Conservation (phyloP, 92 coral and sea anemone species). For the Pocillopora grandis region DNA sequence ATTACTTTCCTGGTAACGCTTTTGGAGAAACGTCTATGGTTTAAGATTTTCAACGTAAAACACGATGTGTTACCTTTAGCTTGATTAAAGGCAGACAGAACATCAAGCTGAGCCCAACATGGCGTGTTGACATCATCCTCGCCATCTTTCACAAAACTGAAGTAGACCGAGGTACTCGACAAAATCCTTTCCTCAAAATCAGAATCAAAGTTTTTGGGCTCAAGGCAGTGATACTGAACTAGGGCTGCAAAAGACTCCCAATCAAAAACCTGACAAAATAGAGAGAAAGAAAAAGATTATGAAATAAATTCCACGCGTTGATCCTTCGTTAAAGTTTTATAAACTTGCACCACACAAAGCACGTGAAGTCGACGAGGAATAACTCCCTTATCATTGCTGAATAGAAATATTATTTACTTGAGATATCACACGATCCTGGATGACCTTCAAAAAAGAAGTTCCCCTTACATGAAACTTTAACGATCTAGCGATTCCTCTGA, state of each 20-base stretch:
- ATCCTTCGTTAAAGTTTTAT: neutral
- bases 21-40: neutral
- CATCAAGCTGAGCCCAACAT: constrained; percentile 66
- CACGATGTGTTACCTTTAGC: constrained; percentile 20
- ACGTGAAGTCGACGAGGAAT: neutral
- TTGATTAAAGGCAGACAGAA: constrained; percentile 32
- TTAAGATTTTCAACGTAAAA: neutral
- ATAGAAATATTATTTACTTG: neutral
- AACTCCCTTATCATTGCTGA: neutral
- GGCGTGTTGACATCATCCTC: constrained; percentile 60
- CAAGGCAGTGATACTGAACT: constrained; percentile 46
- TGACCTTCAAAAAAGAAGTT: too few species aligned
- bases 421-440: too few species aligned
- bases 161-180: constrained; percentile 45
- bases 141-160: constrained; percentile 63
- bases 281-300: neutral
- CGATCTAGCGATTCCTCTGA: too few species aligned
- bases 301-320: neutral
- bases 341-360: neutral
- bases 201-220: constrained; percentile 49
- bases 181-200: constrained; percentile 31
- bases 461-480: too few species aligned
- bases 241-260: constrained; percentile 51
- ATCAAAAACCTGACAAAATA: constrained; percentile 52
- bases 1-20: too few species aligned